Evolutionary conservation across 2,113 vertebrate species (phyloP), one percentile per base, ranked within the genome.

Genomic region (Sigmodon hispidus): DNA sequence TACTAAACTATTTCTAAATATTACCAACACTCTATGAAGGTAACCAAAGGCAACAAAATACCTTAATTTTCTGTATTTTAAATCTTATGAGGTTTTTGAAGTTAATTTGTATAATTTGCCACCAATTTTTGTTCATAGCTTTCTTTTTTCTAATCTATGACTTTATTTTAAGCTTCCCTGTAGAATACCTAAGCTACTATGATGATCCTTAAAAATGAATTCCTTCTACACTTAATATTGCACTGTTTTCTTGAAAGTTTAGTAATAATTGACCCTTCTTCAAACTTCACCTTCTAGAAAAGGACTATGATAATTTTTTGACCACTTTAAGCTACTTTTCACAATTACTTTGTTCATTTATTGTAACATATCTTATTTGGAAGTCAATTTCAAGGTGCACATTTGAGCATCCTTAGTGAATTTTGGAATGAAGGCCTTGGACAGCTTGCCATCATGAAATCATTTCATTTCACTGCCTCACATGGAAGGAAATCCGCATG

Each of bases 301-400:
- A 94, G 67, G 50, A n/a, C 22, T 17, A 85, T 81, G 63, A 93
- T 95, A 80, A 81, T 45, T 72, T 72, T 86, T 73, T 88, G 34
- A 92, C 8, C 65, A 31, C 36, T 57, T 45, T 93, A 59, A 79
- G 48, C 48, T 13, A 2, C 59, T 55, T 94, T 72, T 79, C 87
- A 86, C 69, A 89, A 57, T 93, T 87, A 83, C 69, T n/a, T 72
- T 89, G 17, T 69, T 90, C 75, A 36, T 93, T 80, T 94, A 83
- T 63, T 52, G 61, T 36, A 79, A 63, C 43, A 5, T 7, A 93
- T 16, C 24, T 91, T 12, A 85, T 93, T 80, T 96, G 63, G 91
- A 94, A 94, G 96, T 97, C 77, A 72, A 0, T 90, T 94, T 96
- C 70, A 93, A 72, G 31, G 55, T n/a, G 13, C 5, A 69, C 83